A percentile compares a stretch with the other conserved stretches of the same genome.
phyloP scores from a whole-genome alignment of 2,888 invertebrate genomes.

The Drosophila formosana region DNA sequence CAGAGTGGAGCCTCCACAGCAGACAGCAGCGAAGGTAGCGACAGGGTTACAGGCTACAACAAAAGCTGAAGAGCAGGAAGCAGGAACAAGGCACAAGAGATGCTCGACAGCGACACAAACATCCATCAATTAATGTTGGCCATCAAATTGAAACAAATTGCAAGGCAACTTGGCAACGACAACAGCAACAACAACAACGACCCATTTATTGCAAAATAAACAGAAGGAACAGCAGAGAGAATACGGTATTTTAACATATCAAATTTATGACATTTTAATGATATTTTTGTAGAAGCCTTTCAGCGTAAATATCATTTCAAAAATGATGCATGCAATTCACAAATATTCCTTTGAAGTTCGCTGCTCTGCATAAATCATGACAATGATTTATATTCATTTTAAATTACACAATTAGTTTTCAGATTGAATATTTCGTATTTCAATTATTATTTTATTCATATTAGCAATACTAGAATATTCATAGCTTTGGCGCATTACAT shows the following conservation, averaged over 20 bases:
- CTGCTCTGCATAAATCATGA: background rate
- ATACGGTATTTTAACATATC: background rate
- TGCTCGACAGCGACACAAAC: constrained; percentile 12
- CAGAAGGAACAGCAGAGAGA: background rate
- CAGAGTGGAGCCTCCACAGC: background rate
- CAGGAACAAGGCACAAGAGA: background rate
- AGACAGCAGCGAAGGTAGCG: background rate
- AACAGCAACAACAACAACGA: background rate
- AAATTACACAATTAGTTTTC: too few species aligned
- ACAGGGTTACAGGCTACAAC: background rate
- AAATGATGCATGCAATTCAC: background rate
- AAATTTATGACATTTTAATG: constrained; percentile 1
- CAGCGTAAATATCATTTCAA: too few species aligned
- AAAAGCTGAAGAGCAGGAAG: background rate
- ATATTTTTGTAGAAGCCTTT: background rate
- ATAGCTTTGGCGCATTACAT: too few species aligned
- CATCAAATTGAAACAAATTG: constrained; percentile 51
- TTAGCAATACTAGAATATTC: too few species aligned
- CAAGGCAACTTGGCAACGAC: constrained; percentile 1
- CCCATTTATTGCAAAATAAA: background rate
- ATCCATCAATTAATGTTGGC: constrained; percentile 45
- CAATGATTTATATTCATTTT: background rate
- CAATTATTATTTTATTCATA: too few species aligned
- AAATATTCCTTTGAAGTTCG: background rate
- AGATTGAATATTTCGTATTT: too few species aligned